phyloP scores from a whole-genome alignment of 1,140 invertebrate species.

The Cataglyphis hispanica region DNA sequence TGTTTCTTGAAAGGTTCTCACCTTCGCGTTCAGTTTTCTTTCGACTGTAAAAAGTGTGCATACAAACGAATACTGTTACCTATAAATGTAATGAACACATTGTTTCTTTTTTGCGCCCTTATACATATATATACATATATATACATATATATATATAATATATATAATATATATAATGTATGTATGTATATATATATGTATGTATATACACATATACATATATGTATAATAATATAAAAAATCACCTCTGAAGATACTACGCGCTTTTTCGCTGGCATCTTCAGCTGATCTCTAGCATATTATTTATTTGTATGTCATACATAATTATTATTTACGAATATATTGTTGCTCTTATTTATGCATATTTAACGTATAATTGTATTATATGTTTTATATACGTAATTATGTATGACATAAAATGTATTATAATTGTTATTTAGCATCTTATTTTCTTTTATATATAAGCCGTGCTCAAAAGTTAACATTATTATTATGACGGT shows the following conservation, averaged over 20 bases:
- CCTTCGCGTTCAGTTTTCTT: constrained; percentile 57
- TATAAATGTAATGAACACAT: constrained; percentile 84
- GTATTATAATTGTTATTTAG: constrained; percentile 7
- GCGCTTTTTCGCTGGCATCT: constrained; percentile 8
- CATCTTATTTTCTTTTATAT: not conserved
- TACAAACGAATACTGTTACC: constrained; percentile 82
- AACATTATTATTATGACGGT: not conserved
- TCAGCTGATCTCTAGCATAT: not conserved
- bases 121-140: not conserved
- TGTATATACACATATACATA: no score
- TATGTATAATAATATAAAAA: constrained; percentile 30
- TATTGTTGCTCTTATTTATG: not conserved
- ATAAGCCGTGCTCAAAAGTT: constrained; percentile 24
- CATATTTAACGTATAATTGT: constrained; percentile 25
- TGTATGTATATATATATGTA: no score
- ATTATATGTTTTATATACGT: constrained; percentile 35
- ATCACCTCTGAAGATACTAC: not conserved
- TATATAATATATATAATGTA: no score
- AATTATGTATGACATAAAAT: constrained; percentile 42
- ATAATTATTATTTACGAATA: constrained; percentile 8
- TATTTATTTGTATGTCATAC: not conserved
- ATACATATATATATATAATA: no score
- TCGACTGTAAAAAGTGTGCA: constrained; percentile 73
- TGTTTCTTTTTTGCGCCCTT: constrained; percentile 58
- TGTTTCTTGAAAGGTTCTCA: constrained; percentile 34